phyloP scores from a whole-genome alignment of 2,888 invertebrate species.

The Drosophila fungiperda region DNA sequence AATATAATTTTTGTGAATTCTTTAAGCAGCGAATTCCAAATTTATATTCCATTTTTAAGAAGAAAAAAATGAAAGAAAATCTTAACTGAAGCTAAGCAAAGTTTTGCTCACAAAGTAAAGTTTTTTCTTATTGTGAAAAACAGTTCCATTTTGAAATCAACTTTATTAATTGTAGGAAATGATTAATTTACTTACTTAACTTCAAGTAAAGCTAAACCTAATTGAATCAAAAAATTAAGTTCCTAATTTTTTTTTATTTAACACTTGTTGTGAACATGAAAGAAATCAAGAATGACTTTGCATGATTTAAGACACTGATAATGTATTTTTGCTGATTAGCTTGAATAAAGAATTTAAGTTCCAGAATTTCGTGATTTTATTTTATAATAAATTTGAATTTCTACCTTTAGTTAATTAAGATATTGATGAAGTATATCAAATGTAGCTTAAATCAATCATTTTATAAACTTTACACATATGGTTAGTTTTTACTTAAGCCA shows the following conservation, averaged over 20 bases:
- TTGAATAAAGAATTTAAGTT: background rate
- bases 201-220: background rate
- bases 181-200: background rate
- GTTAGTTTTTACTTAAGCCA: background rate
- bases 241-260: background rate
- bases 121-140: background rate
- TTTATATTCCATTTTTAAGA: too few relatives aligned
- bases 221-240: background rate
- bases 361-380: background rate
- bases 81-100: background rate
- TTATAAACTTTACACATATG: background rate
- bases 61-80: background rate
- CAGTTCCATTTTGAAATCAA: background rate
- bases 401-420: background rate
- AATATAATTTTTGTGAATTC: background rate
- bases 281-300: too few relatives aligned
- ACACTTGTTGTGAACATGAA: too few relatives aligned
- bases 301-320: background rate
- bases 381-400: background rate
- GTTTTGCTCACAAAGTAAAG: background rate
- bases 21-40: background rate
- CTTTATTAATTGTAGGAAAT: background rate
- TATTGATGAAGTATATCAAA: background rate
- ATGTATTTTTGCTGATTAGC: background rate
- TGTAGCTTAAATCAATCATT: background rate